Conservation (phyloP, 2,888 invertebrate species). For the Drosophila pseudotakahashii region DNA sequence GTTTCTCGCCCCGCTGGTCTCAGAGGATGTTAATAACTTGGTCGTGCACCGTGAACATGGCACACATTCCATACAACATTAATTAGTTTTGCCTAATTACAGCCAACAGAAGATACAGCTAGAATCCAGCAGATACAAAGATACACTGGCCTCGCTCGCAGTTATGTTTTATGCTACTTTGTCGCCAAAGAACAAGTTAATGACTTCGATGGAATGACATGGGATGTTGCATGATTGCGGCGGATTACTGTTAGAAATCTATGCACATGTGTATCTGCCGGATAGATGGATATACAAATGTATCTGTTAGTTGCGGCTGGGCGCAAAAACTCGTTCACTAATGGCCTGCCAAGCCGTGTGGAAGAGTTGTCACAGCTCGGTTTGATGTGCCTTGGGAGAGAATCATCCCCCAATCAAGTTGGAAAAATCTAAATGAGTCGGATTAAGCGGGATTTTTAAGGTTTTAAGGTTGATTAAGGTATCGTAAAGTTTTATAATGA, state of each 20-base stretch:
- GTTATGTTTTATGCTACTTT: constrained; percentile 50
- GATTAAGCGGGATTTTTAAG: constrained; percentile 11
- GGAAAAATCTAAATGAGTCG: constrained; percentile 23
- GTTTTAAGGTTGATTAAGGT: background rate
- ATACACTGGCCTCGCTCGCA: constrained; percentile 32
- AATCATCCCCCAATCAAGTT: constrained; percentile 4
- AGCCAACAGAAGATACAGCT: constrained; percentile 40
- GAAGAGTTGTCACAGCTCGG: constrained; percentile 23
- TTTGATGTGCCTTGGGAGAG: constrained; percentile 17
- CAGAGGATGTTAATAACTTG: constrained; percentile 41
- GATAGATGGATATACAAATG: constrained; percentile 10
- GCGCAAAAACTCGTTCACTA: constrained; percentile 52
- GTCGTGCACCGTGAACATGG: constrained; percentile 45
- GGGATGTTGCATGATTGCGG: constrained; percentile 46
- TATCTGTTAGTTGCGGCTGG: constrained; percentile 6
- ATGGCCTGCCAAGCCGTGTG: constrained; percentile 49
- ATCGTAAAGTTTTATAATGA: background rate
- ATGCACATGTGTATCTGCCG: constrained; percentile 17
- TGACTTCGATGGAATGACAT: constrained; percentile 29
- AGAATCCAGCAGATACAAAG: constrained; percentile 24
- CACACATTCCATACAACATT: constrained; percentile 58
- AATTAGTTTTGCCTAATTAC: constrained; percentile 73
- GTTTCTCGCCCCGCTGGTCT: constrained; percentile 7
- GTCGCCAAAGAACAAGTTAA: constrained; percentile 54
- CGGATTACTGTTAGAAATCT: constrained; percentile 49